Evolutionary conservation across 2,888 invertebrate species (phyloP).

Genomic region (Eupithecia vulgata): DNA sequence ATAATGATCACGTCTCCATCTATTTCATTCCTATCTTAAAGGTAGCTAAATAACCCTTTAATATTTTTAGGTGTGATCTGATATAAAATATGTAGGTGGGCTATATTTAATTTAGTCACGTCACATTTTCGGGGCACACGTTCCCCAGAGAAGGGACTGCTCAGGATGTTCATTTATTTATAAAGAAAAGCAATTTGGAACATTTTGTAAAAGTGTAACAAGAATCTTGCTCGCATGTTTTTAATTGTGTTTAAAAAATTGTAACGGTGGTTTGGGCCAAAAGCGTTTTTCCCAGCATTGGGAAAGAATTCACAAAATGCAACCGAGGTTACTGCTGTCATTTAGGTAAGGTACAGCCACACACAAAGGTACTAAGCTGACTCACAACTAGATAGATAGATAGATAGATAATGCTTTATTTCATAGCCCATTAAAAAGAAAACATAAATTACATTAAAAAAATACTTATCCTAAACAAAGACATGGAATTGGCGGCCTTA

Average conservation of each 20-base stretch:
- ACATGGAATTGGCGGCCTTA: no score
- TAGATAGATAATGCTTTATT: no score
- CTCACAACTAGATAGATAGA: no score
- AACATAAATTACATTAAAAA: no score
- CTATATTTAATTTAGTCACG: not conserved
- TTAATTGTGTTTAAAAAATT: not conserved
- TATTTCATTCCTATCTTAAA: not conserved
- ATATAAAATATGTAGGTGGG: not conserved
- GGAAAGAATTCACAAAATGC: not conserved
- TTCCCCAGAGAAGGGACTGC: slow-evolving; percentile 9
- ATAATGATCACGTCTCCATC: not conserved
- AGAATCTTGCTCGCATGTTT: not conserved
- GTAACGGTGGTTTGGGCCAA: not conserved
- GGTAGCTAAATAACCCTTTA: not conserved
- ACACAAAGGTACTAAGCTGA: not conserved
- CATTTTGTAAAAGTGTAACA: not conserved
- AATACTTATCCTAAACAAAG: no score
- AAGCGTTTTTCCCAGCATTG: not conserved
- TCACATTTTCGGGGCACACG: slow-evolving; percentile 5
- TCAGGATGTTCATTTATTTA: slow-evolving; percentile 3
- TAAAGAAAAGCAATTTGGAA: slow-evolving; percentile 1
- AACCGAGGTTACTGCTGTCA: not conserved
- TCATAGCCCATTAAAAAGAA: no score
- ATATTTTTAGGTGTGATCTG: not conserved
- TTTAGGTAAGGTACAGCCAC: not conserved